A percentile compares a stretch with the other conserved stretches of the same genome.
Conservation (phyloP, 2,113 vertebrate species). For the Cyprinodon tularosa region DNA sequence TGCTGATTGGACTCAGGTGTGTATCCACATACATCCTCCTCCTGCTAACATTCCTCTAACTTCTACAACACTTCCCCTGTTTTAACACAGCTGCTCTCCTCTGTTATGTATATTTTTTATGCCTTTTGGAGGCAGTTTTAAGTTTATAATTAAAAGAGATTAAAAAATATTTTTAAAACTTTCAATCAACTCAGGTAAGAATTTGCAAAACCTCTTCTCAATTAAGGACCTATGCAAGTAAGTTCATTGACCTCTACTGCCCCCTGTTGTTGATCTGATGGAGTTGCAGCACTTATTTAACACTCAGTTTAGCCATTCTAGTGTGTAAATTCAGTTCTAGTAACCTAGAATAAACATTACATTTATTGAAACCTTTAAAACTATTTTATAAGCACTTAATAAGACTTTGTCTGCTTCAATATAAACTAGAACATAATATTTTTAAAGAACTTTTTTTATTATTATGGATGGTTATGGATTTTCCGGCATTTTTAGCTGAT, state of each 20-base stretch:
- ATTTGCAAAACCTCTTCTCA: background rate
- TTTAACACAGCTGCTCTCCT: background rate
- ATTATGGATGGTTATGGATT: background rate
- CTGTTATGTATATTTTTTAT: background rate
- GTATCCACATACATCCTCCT: background rate
- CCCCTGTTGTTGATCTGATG: background rate
- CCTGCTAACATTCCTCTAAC: background rate
- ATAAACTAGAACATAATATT: too few relatives aligned
- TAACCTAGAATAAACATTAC: background rate
- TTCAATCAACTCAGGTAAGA: background rate
- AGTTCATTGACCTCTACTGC: background rate
- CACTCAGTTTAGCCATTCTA: background rate
- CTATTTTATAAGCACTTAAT: background rate
- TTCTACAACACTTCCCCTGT: background rate
- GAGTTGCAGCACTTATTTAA: background rate
- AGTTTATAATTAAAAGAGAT: background rate
- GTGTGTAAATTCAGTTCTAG: background rate
- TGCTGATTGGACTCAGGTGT: slow-evolving; percentile 39
- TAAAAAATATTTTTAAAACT: background rate
- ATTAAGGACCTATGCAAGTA: background rate
- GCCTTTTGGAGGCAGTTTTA: background rate
- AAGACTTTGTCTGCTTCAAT: too few relatives aligned
- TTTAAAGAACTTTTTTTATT: background rate
- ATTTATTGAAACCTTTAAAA: background rate
- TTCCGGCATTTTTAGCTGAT: background rate